Evolutionary conservation across 2,113 vertebrate genomes (phyloP), one percentile per base, ranked within the genome.

Genomic region (Corapipo altera): DNA sequence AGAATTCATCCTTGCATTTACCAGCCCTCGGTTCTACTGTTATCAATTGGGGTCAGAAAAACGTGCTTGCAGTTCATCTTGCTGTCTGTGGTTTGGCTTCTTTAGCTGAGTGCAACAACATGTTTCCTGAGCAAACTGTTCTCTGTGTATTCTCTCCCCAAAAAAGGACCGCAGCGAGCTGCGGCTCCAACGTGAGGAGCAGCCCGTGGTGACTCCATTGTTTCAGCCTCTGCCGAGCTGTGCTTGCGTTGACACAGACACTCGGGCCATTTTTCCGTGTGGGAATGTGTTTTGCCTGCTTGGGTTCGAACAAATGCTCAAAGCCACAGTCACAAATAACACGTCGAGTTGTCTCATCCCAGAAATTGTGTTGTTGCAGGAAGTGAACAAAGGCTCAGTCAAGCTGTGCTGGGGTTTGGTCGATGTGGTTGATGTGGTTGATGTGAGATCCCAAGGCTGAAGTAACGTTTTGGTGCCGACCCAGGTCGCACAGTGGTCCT

Each of bases 191-290:
- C 51, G 5, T 75, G 69, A 76, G 87, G 88, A 91, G 85, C 90
- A 92, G 92, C 93, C 74, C 78, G 54, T 54, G 88, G 81, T 55
- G 88, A 2, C 37, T 93, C 8, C 71, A 21, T 86, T 90, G 95
- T 95, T 55, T 59, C 37, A 80, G 85, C 32, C 78, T 33, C 54
- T 59, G 69, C 57, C 0, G 11, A 72, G 86, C 79, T 0, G 27
- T 2, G 4, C 74, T 89, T 5, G 23, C 24, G 1, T 11, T 83
- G 71, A n/a, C 76, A 62, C 65, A 66, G 54, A 37, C 30, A 4
- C 78, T 35, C 1, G 0, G 79, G 90, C 85, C 70, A 3, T 66
- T 90, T 89, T 61, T 75, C 11, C 11, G 6, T 32, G 46, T 41
- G 71, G 62, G 70, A 92, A 21, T 21, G 1, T 59, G 26, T 71